phyloP scores from a whole-genome alignment of 1,140 invertebrate genomes.

The Globodera ellingtonae region DNA sequence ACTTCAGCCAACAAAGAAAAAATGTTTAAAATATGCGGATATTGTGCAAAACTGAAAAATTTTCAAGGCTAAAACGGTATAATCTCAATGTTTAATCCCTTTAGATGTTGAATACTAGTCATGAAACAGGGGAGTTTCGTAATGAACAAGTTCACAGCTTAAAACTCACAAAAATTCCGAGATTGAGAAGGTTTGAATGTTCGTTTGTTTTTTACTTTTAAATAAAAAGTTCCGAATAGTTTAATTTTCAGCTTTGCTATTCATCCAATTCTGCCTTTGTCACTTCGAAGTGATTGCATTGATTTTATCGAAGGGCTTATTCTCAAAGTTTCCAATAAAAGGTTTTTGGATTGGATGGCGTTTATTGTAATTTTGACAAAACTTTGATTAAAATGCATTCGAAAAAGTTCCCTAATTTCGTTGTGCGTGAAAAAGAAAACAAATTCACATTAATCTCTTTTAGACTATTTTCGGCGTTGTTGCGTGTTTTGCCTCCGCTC shows the following conservation, averaged over 20 bases:
- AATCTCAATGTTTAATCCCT: background rate
- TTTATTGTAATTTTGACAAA: background rate
- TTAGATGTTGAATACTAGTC: background rate
- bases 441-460: background rate
- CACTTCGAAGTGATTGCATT: background rate
- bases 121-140: background rate
- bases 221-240: background rate
- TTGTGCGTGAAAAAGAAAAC: background rate
- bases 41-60: no score
- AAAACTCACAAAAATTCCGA: background rate
- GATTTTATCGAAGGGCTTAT: slow-evolving; percentile 2
- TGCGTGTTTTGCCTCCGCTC: background rate
- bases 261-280: slow-evolving; percentile 20
- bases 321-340: slow-evolving; percentile 11
- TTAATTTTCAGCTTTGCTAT: slow-evolving; percentile 21
- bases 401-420: background rate
- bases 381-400: no score
- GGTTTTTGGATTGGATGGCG: background rate
- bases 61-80: no score
- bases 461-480: background rate
- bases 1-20: no score
- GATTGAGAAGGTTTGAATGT: background rate
- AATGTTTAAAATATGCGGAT: no score
- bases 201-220: no score
- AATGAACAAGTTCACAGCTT: background rate